Percentiles rank a stretch among this genome's conserved stretches.
Evolutionary conservation across 2,113 vertebrate genomes (phyloP).

Genomic region (Sander vitreus): DNA sequence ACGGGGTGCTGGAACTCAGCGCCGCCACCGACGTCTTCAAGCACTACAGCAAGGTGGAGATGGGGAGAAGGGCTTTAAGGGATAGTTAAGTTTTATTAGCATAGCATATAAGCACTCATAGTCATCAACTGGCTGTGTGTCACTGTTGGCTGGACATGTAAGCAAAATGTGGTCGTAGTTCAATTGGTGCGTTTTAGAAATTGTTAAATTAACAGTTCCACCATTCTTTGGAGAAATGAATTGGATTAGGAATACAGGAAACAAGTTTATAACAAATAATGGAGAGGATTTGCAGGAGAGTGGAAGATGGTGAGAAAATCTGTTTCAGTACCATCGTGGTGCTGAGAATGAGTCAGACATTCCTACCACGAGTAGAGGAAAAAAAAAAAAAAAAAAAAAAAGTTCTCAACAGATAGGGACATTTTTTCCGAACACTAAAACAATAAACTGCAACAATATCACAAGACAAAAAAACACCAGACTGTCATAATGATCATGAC

Average conservation of each 20-base stretch:
- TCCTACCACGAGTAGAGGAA: too few relatives aligned
- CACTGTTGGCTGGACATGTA: background rate
- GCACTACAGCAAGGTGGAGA: constrained; percentile 89
- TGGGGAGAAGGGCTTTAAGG: background rate
- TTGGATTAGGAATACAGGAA: constrained; percentile 19
- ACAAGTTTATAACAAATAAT: constrained; percentile 3
- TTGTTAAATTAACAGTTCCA: background rate
- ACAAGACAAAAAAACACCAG: background rate
- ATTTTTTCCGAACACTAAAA: too few relatives aligned
- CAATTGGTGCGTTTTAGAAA: constrained; percentile 4
- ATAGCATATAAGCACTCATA: background rate
- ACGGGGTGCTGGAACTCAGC: constrained; percentile 86
- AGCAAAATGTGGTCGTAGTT: constrained; percentile 6
- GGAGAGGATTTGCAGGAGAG: constrained; percentile 38
- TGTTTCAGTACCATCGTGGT: constrained; percentile 44
- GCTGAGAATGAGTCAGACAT: constrained; percentile 55
- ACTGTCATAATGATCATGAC: background rate
- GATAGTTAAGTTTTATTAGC: background rate
- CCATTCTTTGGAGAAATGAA: constrained; percentile 12
- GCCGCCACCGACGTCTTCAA: constrained; percentile 90
- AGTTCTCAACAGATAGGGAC: too few relatives aligned
- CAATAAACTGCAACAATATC: too few relatives aligned
- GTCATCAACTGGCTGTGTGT: background rate
- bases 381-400: too few relatives aligned
- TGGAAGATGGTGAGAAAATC: constrained; percentile 64